Evolutionary conservation across 2,113 vertebrate genomes (phyloP).

Genomic region (Alligator mississippiensis): DNA sequence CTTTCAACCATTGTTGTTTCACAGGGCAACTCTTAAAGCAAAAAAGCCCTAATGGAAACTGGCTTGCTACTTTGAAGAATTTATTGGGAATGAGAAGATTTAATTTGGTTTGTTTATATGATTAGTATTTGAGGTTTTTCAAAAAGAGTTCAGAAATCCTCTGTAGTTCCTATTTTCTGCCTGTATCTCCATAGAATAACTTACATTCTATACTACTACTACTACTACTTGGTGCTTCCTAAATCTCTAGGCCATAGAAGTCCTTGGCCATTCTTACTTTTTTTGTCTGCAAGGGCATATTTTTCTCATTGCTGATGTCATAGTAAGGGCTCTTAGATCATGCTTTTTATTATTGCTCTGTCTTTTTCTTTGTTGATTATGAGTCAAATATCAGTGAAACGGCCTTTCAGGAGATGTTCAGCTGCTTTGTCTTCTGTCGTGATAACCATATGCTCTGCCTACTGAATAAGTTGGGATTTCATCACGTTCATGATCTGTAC

Average conservation of each 20-base stretch:
- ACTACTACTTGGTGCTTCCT: not conserved
- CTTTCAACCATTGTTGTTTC: constrained; percentile 33
- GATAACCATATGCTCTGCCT: not conserved
- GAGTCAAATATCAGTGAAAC: not conserved
- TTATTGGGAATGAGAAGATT: not conserved
- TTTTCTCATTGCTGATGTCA: not conserved
- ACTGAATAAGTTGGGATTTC: not conserved
- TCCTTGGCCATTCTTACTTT: not conserved
- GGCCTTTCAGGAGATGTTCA: too few species aligned
- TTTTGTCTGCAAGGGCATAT: not conserved
- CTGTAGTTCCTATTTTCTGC: not conserved
- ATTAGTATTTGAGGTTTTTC: not conserved
- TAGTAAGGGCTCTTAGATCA: not conserved
- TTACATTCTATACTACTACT: not conserved
- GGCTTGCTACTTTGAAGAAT: not conserved
- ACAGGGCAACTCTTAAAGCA: not conserved
- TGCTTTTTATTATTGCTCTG: not conserved
- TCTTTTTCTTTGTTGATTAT: not conserved
- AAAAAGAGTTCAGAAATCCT: not conserved
- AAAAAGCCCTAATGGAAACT: not conserved
- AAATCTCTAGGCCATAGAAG: not conserved
- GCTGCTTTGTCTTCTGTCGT: not conserved
- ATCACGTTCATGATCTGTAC: not conserved
- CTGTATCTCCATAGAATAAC: not conserved
- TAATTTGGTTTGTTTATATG: not conserved